These are phyloP conservation scores for Plebejus anna DNA, from an alignment of 2,888 invertebrate species.

Conservation along the genomic window DNA sequence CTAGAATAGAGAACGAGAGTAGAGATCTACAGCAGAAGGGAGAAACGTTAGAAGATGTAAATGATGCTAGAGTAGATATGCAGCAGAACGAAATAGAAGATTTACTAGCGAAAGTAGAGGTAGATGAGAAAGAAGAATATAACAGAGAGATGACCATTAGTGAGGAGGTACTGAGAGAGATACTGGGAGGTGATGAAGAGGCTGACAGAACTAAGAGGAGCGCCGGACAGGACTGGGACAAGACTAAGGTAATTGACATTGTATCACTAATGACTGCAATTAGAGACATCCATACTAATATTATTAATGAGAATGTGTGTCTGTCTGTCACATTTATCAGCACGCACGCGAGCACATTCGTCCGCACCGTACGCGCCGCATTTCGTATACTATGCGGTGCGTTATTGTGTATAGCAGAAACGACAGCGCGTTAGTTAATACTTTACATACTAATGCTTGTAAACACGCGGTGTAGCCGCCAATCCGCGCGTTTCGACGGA, in stretches of 20 bases:
- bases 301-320: neutral
- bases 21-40: neutral
- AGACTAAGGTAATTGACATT: constrained; percentile 50
- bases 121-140: constrained; percentile 39
- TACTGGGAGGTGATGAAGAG: constrained; percentile 37
- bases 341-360: too few relatives aligned
- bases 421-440: too few relatives aligned
- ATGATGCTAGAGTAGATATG: constrained; percentile 13
- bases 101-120: constrained; percentile 40
- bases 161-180: constrained; percentile 42
- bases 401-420: too few relatives aligned
- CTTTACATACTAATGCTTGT: too few relatives aligned
- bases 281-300: neutral
- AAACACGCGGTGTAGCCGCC: too few relatives aligned
- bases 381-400: too few relatives aligned
- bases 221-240: constrained; percentile 57
- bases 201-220: constrained; percentile 56
- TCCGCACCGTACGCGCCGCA: too few relatives aligned
- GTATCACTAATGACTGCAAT: neutral
- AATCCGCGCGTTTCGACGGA: too few relatives aligned
- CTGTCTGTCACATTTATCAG: too few relatives aligned
- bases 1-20: constrained; percentile 29
- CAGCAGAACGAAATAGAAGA: constrained; percentile 35
- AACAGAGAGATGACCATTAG: constrained; percentile 13
- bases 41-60: constrained; percentile 8